A percentile compares a stretch with the other conserved stretches of the same genome.
phyloP scores from a whole-genome alignment of 2,797 vertebrate genomes.

The Apodemus agrarius region DNA sequence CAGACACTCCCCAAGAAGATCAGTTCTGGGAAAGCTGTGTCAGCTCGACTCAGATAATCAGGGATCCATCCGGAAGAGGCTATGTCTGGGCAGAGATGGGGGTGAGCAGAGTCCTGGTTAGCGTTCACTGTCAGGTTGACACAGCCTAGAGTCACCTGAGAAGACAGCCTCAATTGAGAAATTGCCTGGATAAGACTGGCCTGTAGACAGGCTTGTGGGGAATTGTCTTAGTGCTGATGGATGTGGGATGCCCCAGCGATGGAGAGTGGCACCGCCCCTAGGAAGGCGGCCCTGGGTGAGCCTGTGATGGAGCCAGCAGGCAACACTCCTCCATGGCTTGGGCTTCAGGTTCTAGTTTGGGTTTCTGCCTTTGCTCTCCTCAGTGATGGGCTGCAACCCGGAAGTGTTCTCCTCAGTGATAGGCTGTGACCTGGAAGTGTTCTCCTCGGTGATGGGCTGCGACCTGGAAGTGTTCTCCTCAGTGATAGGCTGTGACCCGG shows the following conservation, averaged over 20 bases:
- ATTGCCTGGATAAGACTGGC: background rate
- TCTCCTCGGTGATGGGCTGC: background rate
- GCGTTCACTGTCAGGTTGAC: background rate
- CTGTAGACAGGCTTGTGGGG: background rate
- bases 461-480: background rate
- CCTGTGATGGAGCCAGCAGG: background rate
- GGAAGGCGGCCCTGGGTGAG: background rate
- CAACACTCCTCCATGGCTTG: background rate
- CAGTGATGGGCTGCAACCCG: too few species aligned
- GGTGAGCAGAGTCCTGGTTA: background rate
- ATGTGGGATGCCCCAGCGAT: background rate
- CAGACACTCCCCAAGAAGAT: background rate
- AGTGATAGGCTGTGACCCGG: too few species aligned
- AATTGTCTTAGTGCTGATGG: background rate
- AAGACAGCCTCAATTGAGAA: background rate
- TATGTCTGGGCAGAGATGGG: too few species aligned
- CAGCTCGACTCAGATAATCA: background rate
- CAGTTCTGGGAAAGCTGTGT: background rate
- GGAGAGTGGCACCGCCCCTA: background rate
- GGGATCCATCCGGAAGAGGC: background rate
- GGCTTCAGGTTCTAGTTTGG: background rate
- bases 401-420: background rate
- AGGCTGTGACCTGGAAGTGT: background rate
- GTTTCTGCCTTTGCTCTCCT: background rate
- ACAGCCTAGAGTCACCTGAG: background rate